These are phyloP conservation scores for Sycophaga agraensis DNA, from an alignment of 1,140 invertebrate genomes.

Conservation along the genomic window DNA sequence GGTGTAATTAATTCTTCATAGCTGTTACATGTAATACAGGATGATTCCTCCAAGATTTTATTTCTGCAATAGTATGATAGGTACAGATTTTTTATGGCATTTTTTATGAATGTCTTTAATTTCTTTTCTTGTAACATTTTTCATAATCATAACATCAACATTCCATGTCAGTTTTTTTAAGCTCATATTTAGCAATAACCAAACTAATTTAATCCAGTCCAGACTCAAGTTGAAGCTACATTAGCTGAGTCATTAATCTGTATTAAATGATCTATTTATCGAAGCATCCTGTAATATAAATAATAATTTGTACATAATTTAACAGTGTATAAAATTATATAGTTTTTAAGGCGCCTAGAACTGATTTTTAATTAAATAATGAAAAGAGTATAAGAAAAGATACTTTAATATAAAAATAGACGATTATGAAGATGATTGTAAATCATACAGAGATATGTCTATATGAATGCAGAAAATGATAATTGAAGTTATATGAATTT, in stretches of 20 bases:
- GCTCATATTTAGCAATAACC: background rate
- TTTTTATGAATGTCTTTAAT: conserved; percentile 2
- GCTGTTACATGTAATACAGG: conserved; percentile 23
- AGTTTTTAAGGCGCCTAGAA: conserved; percentile 29
- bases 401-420: conserved; percentile 25
- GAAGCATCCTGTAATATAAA: conserved; percentile 41
- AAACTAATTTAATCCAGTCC: conserved; percentile 3
- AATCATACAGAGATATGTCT: conserved; percentile 25
- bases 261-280: conserved; percentile 14
- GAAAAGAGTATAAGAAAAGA: conserved; percentile 31
- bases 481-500: conserved; percentile 25
- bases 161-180: conserved; percentile 24
- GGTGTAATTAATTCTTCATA: conserved; percentile 29
- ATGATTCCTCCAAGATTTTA: conserved; percentile 27
- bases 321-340: conserved; percentile 43
- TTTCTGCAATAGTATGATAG: conserved; percentile 4
- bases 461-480: conserved; percentile 22
- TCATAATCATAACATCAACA: conserved; percentile 19
- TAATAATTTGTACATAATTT: conserved; percentile 42
- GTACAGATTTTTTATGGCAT: conserved; percentile 2
- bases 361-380: conserved; percentile 34
- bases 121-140: conserved; percentile 29
- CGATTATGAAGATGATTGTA: conserved; percentile 12
- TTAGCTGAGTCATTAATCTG: conserved; percentile 10
- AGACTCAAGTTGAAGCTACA: background rate